These are phyloP conservation scores for Pangasianodon hypophthalmus DNA, from an alignment of 2,113 vertebrate genomes.

Conservation along the genomic window DNA sequence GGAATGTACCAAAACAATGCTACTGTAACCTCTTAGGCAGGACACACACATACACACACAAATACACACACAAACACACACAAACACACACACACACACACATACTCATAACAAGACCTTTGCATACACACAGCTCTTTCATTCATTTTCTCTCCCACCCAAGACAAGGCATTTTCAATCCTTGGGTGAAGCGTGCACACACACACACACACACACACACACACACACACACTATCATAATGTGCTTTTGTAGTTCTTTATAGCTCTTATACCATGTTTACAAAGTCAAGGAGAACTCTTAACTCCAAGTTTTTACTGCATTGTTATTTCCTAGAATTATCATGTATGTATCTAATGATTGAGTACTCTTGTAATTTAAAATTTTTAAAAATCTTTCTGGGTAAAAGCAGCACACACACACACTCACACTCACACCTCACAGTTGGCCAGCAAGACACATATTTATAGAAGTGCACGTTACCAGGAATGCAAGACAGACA, in stretches of 20 bases:
- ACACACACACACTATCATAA: slow-evolving; percentile 5
- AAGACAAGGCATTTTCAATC: slow-evolving; percentile 33
- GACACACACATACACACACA: background rate
- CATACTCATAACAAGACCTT: slow-evolving; percentile 7
- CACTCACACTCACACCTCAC: slow-evolving; percentile 24
- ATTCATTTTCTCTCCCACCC: slow-evolving; percentile 26
- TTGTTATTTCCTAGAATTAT: background rate
- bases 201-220: slow-evolving; percentile 40
- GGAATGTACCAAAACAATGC: slow-evolving; percentile 57
- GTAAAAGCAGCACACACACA: background rate
- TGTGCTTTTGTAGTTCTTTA: slow-evolving; percentile 1
- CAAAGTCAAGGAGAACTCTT: background rate
- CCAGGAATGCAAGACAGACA: slow-evolving; percentile 12
- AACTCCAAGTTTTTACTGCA: background rate
- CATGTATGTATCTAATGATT: background rate
- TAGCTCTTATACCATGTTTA: background rate
- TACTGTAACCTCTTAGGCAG: slow-evolving; percentile 56
- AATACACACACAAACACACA: slow-evolving; percentile 20
- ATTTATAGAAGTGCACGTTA: slow-evolving; percentile 11
- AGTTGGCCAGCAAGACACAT: slow-evolving; percentile 20
- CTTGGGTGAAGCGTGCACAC: slow-evolving; percentile 33
- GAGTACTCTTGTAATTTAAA: too few relatives aligned
- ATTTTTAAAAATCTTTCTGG: background rate
- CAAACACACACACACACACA: slow-evolving; percentile 31
- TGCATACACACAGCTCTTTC: slow-evolving; percentile 15